phyloP scores from a whole-genome alignment of 2,888 invertebrate species.

The Cremastinae sp. region DNA sequence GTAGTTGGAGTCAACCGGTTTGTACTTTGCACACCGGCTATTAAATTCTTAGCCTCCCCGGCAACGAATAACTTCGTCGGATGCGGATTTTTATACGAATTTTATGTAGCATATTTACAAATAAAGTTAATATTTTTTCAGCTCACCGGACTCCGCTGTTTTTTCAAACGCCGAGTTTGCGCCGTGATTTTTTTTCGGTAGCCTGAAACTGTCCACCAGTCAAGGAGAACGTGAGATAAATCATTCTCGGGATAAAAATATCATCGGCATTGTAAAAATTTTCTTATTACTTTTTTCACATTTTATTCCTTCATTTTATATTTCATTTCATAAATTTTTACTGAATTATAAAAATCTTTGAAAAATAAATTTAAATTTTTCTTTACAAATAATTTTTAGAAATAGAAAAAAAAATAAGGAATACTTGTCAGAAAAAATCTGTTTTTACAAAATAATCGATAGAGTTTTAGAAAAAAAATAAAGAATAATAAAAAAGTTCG shows the following conservation, averaged over 20 bases:
- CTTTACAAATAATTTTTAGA: too few relatives aligned
- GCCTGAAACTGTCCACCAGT: conserved; percentile 18
- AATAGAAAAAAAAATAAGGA: too few relatives aligned
- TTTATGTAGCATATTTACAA: neutral
- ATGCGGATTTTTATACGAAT: neutral
- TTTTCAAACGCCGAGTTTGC: neutral
- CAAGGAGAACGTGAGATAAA: conserved; percentile 40
- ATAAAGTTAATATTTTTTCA: conserved; percentile 2
- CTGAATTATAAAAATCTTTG: too few relatives aligned
- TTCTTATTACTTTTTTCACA: neutral
- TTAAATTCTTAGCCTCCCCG: conserved; percentile 50
- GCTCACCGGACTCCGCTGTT: neutral
- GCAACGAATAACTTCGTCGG: conserved; percentile 42
- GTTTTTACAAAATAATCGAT: too few relatives aligned
- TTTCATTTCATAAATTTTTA: neutral
- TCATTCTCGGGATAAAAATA: conserved; percentile 15
- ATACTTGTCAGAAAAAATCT: too few relatives aligned
- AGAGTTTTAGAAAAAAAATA: too few relatives aligned
- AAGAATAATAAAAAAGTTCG: neutral
- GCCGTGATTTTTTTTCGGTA: conserved; percentile 21
- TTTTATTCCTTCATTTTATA: neutral
- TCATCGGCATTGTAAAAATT: conserved; percentile 20
- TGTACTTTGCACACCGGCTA: conserved; percentile 47
- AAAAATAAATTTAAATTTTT: too few relatives aligned
- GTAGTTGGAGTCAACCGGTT: conserved; percentile 52